Base-by-base conservation (phyloP, 1,140 invertebrate species). In the Penaeus vannamei region DNA sequence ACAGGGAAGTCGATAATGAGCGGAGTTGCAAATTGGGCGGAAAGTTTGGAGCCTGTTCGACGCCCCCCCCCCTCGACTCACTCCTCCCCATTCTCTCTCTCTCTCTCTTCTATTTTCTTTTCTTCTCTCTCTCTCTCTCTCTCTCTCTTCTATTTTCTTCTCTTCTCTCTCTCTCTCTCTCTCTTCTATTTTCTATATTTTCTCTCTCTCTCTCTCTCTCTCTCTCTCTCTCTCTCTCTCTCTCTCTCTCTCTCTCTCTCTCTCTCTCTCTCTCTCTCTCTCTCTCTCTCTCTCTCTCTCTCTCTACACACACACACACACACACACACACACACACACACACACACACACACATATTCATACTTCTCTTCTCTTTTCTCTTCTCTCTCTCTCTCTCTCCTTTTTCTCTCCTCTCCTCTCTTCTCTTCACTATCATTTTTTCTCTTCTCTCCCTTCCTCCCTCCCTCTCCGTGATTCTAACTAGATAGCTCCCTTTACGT, bases 1-100 rank as follows among this genome's bases (percentile, higher is more conserved):
- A 72, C n/a, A 72, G 66, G 32, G 66, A 72, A 32, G 32, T 26
- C n/a, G 66, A 72, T 26, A 72, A 32, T 26, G 66, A 72, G 66
- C n/a, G 66, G 66, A 72, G 66, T 26, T 26, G 32, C n/a, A 72
- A 32, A 72, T 26, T 26, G 66, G 32, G 66, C 3, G 66, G 66
- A 72, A 32, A 72, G 66, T 26, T 26, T 79, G 76, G 32, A 36
- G 32, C 53, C 23, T 79, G 76, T 79, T 32, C 53, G 53, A 53
- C 53, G 53, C 53, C 76, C 53, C 76, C 53, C 76, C 53, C 76
- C 53, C 76, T 42, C 66, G 0, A 26, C 32, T 1, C 32, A 42
- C 66, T 14, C 32, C 22, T 72, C 66, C 17, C 66, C 12, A 4
- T 72, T 14, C 17, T 72, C 66, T 72, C 66, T 72, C 19, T 23